These are phyloP conservation scores for Nanorana parkeri DNA, from an alignment of 2,113 vertebrate genomes.

Conservation along the genomic window DNA sequence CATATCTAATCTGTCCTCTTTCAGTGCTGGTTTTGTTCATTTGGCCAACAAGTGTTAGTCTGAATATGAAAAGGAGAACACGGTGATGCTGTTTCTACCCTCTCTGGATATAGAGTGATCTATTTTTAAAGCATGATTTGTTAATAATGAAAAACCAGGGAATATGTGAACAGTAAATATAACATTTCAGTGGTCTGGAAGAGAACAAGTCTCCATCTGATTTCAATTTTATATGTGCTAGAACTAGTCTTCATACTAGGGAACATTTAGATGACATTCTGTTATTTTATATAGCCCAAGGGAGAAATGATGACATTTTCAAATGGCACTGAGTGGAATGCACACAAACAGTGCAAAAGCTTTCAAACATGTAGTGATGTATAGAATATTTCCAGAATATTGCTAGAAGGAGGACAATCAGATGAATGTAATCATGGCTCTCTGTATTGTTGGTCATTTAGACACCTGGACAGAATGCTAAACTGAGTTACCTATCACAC, in stretches of 20 bases:
- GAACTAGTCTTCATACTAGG: slow-evolving; percentile 62
- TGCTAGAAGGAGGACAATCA: slow-evolving; percentile 2
- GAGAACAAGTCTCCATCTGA: slow-evolving; percentile 44
- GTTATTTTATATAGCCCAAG: slow-evolving; percentile 65
- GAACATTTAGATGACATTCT: slow-evolving; percentile 63
- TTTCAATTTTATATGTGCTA: slow-evolving; percentile 68
- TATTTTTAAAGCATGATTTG: slow-evolving; percentile 26
- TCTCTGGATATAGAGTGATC: neutral
- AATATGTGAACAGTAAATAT: slow-evolving; percentile 14
- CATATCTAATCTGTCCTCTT: too few relatives aligned
- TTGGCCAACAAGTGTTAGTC: neutral
- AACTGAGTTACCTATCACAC: too few relatives aligned
- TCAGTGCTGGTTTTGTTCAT: neutral
- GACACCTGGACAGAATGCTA: too few relatives aligned
- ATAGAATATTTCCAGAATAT: neutral
- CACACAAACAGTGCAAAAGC: slow-evolving; percentile 63
- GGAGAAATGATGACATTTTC: slow-evolving; percentile 66
- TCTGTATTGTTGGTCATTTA: neutral
- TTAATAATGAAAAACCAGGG: neutral
- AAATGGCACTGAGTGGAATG: slow-evolving; percentile 62
- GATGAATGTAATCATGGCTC: neutral
- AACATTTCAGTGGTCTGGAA: slow-evolving; percentile 32
- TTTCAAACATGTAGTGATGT: slow-evolving; percentile 53
- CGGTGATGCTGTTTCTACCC: neutral
- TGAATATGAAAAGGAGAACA: neutral